Conservation (phyloP, 2,888 invertebrate species). For the Caenorhabditis wallacei region DNA sequence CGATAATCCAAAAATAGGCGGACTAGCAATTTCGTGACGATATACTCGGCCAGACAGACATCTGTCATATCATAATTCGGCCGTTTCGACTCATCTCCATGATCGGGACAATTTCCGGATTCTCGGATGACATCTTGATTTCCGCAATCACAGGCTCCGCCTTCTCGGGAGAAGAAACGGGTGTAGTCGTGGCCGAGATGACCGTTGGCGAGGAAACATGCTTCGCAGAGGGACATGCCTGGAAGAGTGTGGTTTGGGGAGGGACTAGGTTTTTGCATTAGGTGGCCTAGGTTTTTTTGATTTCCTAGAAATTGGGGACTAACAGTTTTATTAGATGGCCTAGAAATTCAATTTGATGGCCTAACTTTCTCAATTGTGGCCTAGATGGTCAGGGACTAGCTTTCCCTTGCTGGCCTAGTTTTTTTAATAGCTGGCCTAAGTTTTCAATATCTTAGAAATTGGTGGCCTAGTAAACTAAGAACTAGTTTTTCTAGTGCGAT, state of each 20-base stretch:
- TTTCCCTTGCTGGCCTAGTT: too few relatives aligned
- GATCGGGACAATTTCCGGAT: conserved; percentile 60
- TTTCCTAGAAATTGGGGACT: too few relatives aligned
- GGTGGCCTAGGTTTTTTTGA: too few relatives aligned
- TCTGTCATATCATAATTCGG: conserved; percentile 53
- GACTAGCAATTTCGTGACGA: conserved; percentile 72
- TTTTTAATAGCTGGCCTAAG: too few relatives aligned
- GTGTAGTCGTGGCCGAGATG: conserved; percentile 79
- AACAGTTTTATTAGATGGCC: too few relatives aligned
- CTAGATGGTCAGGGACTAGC: too few relatives aligned
- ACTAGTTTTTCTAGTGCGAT: too few relatives aligned
- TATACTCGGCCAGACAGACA: conserved; percentile 71
- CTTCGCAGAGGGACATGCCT: conserved; percentile 80
- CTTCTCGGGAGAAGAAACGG: conserved; percentile 78
- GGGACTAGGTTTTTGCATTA: too few relatives aligned
- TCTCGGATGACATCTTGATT: conserved; percentile 75
- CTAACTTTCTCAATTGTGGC: too few relatives aligned
- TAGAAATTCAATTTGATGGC: too few relatives aligned
- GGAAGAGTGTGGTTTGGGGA: neutral
- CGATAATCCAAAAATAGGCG: conserved; percentile 68
- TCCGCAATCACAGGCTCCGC: conserved; percentile 81
- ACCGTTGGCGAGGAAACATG: conserved; percentile 75
- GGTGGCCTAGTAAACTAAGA: too few relatives aligned
- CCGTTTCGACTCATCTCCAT: conserved; percentile 54
- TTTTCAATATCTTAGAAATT: too few relatives aligned